phyloP scores from a whole-genome alignment of 2,888 invertebrate species.

The Frankliniella fusca region DNA sequence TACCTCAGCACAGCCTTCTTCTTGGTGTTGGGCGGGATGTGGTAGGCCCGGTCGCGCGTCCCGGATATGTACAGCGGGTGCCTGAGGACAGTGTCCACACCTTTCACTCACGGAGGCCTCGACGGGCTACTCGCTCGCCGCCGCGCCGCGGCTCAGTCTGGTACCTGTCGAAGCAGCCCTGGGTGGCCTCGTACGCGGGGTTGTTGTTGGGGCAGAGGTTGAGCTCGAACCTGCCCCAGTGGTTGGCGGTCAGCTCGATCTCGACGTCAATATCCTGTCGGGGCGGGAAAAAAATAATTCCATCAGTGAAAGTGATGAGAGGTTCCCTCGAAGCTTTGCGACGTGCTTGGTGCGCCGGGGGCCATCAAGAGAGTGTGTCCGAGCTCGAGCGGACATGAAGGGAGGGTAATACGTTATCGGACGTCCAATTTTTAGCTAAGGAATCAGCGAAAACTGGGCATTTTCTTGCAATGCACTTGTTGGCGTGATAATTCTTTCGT shows the following conservation, averaged over 20 bases:
- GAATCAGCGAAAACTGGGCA: too few species aligned
- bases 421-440: too few species aligned
- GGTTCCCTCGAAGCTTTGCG: too few species aligned
- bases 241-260: constrained; percentile 84
- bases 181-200: constrained; percentile 68
- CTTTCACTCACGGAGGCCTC: neutral
- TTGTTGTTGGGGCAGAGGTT: constrained; percentile 83
- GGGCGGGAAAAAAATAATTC: neutral
- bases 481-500: too few species aligned
- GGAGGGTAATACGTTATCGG: too few species aligned
- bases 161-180: constrained; percentile 76
- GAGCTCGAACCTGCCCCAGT: constrained; percentile 80
- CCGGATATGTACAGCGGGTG: constrained; percentile 71
- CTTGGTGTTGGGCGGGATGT: constrained; percentile 67
- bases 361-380: too few species aligned
- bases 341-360: too few species aligned
- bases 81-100: constrained; percentile 46
- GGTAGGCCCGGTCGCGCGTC: constrained; percentile 63
- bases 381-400: too few species aligned
- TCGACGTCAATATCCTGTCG: constrained; percentile 76
- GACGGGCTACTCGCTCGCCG: neutral
- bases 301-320: too few species aligned
- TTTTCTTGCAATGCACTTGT: too few species aligned
- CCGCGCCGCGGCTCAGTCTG: constrained; percentile 6
- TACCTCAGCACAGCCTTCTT: constrained; percentile 63